Conservation (phyloP, 1,140 invertebrate genomes). For the Homarus americanus region DNA sequence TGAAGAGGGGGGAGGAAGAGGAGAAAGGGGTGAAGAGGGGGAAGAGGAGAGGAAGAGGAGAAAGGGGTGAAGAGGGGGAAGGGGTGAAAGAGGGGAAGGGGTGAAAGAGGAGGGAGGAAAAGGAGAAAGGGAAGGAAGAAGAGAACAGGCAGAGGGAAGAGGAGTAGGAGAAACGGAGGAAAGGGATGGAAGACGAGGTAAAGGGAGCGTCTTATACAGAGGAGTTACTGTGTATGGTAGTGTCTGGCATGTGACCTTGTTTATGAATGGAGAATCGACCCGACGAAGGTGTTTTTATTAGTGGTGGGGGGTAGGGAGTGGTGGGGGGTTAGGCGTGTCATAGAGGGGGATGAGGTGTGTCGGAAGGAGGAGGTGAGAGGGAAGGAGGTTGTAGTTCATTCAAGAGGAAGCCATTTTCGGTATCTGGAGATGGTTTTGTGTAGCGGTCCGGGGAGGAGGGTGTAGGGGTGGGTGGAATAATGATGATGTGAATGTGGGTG, state of each 20-base stretch:
- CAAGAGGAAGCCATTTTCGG: background rate
- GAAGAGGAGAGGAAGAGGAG: background rate
- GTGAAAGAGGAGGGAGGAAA: no score
- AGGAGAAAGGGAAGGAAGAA: no score
- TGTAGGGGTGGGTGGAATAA: no score
- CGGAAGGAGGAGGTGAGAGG: background rate
- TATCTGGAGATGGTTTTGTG: background rate
- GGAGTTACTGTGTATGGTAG: background rate
- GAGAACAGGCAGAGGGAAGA: no score
- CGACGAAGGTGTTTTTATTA: background rate
- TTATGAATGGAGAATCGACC: background rate
- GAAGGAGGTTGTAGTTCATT: background rate
- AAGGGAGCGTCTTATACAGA: background rate
- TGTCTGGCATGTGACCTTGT: background rate
- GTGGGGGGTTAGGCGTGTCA: background rate
- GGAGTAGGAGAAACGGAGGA: no score
- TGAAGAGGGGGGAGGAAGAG: background rate
- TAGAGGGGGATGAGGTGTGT: background rate
- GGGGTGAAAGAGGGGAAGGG: background rate
- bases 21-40: no score
- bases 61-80: background rate
- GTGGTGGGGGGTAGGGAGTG: background rate
- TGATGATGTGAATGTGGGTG: no score
- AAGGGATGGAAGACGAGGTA: no score
- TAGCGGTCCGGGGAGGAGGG: no score